phyloP scores from a whole-genome alignment of 2,888 invertebrate genomes.

The Hyposoter didymator region DNA sequence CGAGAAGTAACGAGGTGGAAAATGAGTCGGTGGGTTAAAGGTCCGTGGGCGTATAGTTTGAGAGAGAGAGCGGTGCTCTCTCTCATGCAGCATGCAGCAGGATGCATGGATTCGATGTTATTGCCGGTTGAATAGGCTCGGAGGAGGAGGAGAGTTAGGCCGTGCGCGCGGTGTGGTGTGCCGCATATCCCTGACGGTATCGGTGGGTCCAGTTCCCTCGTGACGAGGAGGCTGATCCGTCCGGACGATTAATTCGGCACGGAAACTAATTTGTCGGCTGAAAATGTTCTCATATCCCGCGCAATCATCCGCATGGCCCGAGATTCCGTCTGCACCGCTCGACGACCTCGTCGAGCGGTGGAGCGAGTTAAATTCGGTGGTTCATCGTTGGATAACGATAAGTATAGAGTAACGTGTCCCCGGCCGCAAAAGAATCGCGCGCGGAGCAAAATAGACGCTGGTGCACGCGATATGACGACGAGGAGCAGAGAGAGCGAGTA shows the following conservation, averaged over 20 bases:
- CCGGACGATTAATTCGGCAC: conserved; percentile 77
- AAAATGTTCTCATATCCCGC: conserved; percentile 73
- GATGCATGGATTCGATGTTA: conserved; percentile 28
- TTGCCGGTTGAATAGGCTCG: conserved; percentile 27
- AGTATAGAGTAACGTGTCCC: neutral
- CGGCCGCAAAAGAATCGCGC: too few relatives aligned
- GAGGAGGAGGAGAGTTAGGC: too few relatives aligned
- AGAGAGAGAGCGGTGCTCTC: too few relatives aligned
- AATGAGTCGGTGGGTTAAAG: conserved; percentile 42
- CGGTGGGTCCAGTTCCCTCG: conserved; percentile 46
- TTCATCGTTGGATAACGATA: conserved; percentile 3
- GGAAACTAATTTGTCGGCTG: conserved; percentile 79
- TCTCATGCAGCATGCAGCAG: conserved; percentile 18
- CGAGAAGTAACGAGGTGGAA: conserved; percentile 36
- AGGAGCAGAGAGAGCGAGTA: neutral
- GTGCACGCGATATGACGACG: too few relatives aligned
- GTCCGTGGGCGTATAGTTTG: neutral
- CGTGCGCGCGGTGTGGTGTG: conserved; percentile 49
- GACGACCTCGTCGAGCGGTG: too few relatives aligned
- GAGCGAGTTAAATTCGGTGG: too few relatives aligned
- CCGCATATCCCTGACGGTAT: conserved; percentile 41
- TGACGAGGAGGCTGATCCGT: conserved; percentile 67
- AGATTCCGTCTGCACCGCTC: too few relatives aligned
- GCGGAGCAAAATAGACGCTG: too few relatives aligned
- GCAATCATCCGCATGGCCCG: conserved; percentile 55